A percentile compares a stretch with the other conserved stretches of the same genome.
Conservation (phyloP, 2,113 vertebrate genomes). For the Zosterops japonicus region DNA sequence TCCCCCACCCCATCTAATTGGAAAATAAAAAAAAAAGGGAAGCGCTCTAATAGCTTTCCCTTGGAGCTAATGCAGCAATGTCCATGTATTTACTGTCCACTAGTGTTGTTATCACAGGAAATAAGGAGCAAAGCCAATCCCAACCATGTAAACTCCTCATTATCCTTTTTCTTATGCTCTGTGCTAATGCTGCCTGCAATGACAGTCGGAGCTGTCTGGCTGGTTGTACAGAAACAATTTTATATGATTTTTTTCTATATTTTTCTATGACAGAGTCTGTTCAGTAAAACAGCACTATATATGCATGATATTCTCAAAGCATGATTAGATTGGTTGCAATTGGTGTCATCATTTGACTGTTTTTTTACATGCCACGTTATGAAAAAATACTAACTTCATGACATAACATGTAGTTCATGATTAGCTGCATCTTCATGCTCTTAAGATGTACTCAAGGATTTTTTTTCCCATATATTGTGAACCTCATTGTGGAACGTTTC, state of each 20-base stretch:
- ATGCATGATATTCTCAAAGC: not conserved
- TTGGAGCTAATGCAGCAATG: not conserved
- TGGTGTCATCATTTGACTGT: not conserved
- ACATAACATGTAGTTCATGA: not conserved
- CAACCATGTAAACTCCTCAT: not conserved
- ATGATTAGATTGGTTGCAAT: not conserved
- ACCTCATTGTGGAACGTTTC: too few species aligned
- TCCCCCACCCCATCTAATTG: not conserved
- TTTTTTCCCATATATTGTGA: not conserved
- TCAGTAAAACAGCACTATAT: not conserved
- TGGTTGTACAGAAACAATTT: not conserved
- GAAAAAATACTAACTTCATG: not conserved
- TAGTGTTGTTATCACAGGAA: not conserved
- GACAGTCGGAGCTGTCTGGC: not conserved
- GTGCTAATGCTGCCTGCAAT: not conserved
- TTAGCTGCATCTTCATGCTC: not conserved
- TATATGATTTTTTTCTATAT: too few species aligned
- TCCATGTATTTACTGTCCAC: not conserved
- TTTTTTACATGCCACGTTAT: not conserved
- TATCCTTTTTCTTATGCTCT: not conserved
- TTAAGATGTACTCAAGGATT: not conserved
- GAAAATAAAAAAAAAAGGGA: rapidly evolving
- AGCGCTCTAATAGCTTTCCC: not conserved
- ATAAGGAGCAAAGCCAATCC: not conserved
- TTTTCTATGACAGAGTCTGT: not conserved